These are phyloP conservation scores for Eugnorisma glareosa DNA, from an alignment of 2,888 invertebrate species.

Conservation along the genomic window DNA sequence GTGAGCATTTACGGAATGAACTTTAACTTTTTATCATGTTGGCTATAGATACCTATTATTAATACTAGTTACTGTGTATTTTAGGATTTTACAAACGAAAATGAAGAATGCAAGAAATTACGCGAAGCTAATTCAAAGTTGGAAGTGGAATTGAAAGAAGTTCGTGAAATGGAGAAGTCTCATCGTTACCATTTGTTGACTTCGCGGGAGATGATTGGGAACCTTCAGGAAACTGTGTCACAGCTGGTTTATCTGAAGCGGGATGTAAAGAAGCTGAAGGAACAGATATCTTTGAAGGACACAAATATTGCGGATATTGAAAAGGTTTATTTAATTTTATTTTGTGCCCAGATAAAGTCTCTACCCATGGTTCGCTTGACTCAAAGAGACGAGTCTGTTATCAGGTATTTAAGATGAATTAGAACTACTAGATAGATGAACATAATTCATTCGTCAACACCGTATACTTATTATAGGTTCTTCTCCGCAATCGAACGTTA, in stretches of 20 bases:
- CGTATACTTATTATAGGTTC: not conserved
- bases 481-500: not conserved
- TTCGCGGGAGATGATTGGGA: constrained; percentile 86
- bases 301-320: constrained; percentile 73
- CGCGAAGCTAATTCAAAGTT: constrained; percentile 81
- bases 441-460: not conserved
- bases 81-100: constrained; percentile 80
- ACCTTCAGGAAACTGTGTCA: constrained; percentile 86
- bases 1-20: constrained; percentile 69
- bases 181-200: constrained; percentile 84
- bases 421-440: not conserved
- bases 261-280: constrained; percentile 83
- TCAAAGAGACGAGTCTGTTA: not conserved
- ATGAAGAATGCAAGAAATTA: constrained; percentile 80
- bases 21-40: not conserved
- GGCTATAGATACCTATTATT: not conserved
- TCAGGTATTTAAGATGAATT: not conserved
- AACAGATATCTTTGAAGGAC: constrained; percentile 79
- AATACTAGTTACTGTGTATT: constrained; percentile 8
- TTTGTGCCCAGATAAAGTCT: not conserved
- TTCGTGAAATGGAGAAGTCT: constrained; percentile 84
- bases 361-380: not conserved
- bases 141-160: constrained; percentile 81
- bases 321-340: constrained; percentile 75
- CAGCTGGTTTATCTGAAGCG: constrained; percentile 85